These are phyloP conservation scores for Cetoscarus ocellatus DNA, from an alignment of 2,797 vertebrate genomes.

Conservation along the genomic window DNA sequence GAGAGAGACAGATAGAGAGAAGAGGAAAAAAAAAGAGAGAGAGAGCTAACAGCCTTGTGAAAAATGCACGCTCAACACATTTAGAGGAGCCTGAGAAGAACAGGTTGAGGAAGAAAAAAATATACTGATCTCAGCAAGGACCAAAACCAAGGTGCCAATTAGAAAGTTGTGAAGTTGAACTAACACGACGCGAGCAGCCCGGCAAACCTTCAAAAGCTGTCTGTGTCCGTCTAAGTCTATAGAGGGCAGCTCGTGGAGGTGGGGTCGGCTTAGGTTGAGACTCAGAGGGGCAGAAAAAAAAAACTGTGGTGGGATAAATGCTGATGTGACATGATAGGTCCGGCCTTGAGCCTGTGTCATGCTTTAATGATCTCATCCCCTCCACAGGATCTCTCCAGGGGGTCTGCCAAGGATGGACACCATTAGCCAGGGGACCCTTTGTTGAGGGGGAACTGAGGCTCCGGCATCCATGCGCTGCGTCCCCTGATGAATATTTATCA, in stretches of 20 bases:
- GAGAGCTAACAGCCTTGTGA: conserved; percentile 73
- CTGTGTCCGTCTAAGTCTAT: conserved; percentile 69
- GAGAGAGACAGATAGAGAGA: conserved; percentile 57
- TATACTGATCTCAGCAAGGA: conserved; percentile 86
- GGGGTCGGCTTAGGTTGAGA: conserved; percentile 60
- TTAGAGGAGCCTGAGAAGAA: conserved; percentile 83
- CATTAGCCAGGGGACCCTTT: conserved; percentile 78
- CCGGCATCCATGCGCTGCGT: conserved; percentile 55
- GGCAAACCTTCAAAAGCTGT: conserved; percentile 74
- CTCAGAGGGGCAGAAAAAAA: conserved; percentile 16
- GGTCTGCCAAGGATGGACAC: conserved; percentile 75
- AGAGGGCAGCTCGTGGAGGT: conserved; percentile 51
- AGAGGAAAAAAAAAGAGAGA: conserved; percentile 35
- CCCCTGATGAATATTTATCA: conserved; percentile 81
- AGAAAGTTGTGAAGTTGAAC: conserved; percentile 83
- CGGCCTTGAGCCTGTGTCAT: conserved; percentile 67
- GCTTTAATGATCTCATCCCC: conserved; percentile 78
- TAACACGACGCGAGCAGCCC: conserved; percentile 68
- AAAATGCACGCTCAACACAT: conserved; percentile 85
- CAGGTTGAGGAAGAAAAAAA: conserved; percentile 65
- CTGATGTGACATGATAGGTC: conserved; percentile 75
- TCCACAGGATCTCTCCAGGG: conserved; percentile 65
- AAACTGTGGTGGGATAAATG: conserved; percentile 63
- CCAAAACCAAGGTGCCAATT: conserved; percentile 86
- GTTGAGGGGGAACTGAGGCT: conserved; percentile 70